Conservation (phyloP, 2,797 vertebrate species). For the Thripadectes ignobilis region DNA sequence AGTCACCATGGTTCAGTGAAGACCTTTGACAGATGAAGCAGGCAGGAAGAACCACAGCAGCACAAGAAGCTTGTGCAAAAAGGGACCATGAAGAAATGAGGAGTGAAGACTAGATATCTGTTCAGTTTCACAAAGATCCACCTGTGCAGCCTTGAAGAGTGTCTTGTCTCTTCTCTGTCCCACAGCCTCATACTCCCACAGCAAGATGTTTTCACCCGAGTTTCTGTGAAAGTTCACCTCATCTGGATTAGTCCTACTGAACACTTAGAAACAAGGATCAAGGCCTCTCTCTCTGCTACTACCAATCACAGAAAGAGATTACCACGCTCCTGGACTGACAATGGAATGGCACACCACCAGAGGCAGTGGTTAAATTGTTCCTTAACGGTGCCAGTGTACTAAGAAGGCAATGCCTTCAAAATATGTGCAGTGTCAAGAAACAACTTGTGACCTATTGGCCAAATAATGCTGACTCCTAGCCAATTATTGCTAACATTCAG, state of each 20-base stretch:
- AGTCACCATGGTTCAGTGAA: neutral
- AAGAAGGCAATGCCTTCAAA: neutral
- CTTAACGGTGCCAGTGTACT: accelerated
- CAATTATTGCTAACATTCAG: conserved; percentile 9
- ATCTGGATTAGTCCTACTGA: neutral
- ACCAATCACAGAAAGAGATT: neutral
- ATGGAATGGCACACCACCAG: neutral
- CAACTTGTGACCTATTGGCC: conserved; percentile 13
- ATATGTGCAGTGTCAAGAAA: neutral
- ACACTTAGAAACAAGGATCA: neutral
- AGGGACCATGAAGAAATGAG: neutral
- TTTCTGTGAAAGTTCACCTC: neutral
- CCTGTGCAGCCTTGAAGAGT: neutral
- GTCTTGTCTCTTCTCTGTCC: neutral
- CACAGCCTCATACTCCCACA: neutral
- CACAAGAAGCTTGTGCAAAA: neutral
- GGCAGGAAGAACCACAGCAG: neutral
- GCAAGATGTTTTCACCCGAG: neutral
- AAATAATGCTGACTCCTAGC: neutral
- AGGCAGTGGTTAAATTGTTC: neutral
- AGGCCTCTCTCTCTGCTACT: neutral
- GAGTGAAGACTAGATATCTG: neutral
- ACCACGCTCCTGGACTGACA: neutral
- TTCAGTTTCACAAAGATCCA: neutral
- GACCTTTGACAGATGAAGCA: conserved; percentile 32